Evolutionary conservation across 2,797 vertebrate species (phyloP).

Genomic region (Sebastes matsubarae): DNA sequence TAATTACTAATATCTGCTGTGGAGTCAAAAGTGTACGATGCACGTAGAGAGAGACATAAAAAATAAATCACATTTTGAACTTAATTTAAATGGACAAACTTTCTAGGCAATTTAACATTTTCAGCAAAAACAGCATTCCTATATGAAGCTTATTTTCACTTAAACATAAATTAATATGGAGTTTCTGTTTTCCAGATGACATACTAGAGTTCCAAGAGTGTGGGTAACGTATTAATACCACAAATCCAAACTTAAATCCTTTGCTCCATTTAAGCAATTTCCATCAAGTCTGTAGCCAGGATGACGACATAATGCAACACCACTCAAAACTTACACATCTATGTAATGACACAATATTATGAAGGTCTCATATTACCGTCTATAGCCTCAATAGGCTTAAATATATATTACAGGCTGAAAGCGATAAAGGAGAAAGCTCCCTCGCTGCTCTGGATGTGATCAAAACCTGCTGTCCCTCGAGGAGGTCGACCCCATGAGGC

Average conservation of each 20-base stretch:
- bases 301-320: neutral
- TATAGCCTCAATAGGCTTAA: neutral
- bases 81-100: neutral
- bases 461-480: conserved; percentile 40
- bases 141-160: neutral
- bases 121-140: neutral
- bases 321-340: neutral
- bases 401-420: neutral
- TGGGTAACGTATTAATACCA: neutral
- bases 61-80: neutral
- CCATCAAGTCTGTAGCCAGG: neutral
- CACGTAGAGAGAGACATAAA: neutral
- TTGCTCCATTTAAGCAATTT: neutral
- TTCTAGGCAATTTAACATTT: neutral
- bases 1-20: neutral
- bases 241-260: neutral
- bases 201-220: neutral
- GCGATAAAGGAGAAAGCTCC: conserved; percentile 18
- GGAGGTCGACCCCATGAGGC: conserved; percentile 49
- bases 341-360: neutral
- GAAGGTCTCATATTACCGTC: neutral
- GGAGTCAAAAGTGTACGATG: neutral
- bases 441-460: conserved; percentile 23
- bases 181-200: neutral
- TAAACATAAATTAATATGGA: neutral